phyloP scores from a whole-genome alignment of 2,113 vertebrate species.

The Upupa epops region DNA sequence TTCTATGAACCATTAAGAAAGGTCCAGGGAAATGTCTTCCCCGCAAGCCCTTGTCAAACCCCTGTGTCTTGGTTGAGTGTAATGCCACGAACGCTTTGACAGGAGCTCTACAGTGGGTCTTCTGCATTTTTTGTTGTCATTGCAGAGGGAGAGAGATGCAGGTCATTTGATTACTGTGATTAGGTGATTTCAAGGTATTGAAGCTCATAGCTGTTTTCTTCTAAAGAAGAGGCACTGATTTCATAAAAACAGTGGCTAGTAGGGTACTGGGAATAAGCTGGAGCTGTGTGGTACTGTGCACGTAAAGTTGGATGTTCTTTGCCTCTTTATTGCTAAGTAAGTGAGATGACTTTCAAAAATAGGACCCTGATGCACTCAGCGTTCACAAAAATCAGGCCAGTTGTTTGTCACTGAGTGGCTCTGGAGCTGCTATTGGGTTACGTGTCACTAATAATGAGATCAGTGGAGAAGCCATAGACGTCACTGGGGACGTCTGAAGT shows the following conservation, averaged over 20 bases:
- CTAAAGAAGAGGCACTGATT: background rate
- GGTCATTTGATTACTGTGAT: background rate
- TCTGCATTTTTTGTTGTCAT: background rate
- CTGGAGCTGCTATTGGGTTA: background rate
- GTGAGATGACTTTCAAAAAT: background rate
- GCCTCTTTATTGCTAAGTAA: background rate
- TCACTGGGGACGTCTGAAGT: background rate
- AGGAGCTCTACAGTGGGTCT: background rate
- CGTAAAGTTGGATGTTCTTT: background rate
- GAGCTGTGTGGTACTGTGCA: background rate
- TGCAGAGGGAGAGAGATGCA: background rate
- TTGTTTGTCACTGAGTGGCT: background rate
- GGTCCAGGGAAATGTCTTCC: background rate
- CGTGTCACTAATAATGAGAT: background rate
- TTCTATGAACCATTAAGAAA: no score
- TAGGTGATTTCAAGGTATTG: background rate
- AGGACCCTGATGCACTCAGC: background rate
- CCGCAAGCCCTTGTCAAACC: background rate
- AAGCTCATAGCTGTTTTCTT: background rate
- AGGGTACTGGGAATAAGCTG: accelerated
- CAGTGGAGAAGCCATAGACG: background rate
- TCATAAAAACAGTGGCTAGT: background rate
- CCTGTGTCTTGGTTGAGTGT: background rate
- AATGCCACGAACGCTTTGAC: background rate
- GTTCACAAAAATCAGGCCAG: background rate